Conservation (phyloP, 2,888 invertebrate species). For the Heteromyza rotundicornis region DNA sequence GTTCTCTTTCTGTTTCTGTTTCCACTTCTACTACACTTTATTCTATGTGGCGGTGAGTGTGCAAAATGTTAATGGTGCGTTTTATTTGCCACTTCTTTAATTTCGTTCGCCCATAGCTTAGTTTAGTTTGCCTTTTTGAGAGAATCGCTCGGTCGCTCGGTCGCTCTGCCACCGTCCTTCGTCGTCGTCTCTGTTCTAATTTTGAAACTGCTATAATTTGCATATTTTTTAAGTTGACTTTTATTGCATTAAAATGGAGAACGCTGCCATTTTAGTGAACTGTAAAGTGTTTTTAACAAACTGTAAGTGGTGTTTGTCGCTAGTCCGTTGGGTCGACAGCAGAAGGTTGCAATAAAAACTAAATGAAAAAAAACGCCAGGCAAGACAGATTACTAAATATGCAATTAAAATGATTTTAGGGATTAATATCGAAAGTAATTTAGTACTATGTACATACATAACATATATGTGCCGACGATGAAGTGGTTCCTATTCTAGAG, state of each 20-base stretch:
- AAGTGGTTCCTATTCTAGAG: too few relatives aligned
- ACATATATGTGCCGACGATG: too few relatives aligned
- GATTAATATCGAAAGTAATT: too few relatives aligned
- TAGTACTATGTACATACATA: too few relatives aligned
- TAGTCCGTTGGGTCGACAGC: constrained; percentile 22
- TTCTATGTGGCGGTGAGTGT: background rate
- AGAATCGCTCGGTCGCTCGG: too few relatives aligned
- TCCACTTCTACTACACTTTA: background rate
- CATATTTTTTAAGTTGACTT: constrained; percentile 57
- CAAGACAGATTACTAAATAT: constrained; percentile 49
- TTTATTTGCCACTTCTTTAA: background rate
- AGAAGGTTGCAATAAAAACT: constrained; percentile 37
- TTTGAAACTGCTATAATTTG: constrained; percentile 48
- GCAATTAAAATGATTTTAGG: constrained; percentile 54
- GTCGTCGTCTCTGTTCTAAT: background rate
- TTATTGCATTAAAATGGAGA: constrained; percentile 56
- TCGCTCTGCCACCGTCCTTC: too few relatives aligned
- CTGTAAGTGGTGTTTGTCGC: constrained; percentile 21
- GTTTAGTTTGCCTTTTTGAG: too few relatives aligned
- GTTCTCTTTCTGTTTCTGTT: too few relatives aligned
- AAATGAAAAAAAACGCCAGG: constrained; percentile 8
- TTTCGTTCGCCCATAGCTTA: background rate
- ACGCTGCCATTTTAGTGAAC: constrained; percentile 48
- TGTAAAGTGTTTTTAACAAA: constrained; percentile 32
- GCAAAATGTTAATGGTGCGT: background rate